Evolutionary conservation across 2,888 invertebrate genomes (phyloP), one percentile per base, ranked within the genome.

Genomic region (Pammene aurita): DNA sequence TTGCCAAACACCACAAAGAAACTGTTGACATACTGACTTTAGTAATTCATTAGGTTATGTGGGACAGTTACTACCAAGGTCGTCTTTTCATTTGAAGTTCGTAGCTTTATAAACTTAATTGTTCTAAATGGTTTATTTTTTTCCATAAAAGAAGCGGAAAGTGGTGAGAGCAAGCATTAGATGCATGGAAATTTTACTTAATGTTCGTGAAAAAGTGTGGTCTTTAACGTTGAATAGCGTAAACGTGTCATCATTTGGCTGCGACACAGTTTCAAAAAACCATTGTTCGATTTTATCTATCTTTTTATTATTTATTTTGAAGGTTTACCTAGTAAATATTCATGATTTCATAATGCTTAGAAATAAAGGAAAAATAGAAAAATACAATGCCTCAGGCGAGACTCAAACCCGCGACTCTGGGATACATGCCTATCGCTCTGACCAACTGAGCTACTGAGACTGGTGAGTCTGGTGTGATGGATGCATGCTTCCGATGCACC

Each of bases 11-110:
- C 46, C 64, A 73, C 72, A 73, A 74, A 72, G 71, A 62, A 61
- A 50, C 13, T 38, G 71, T 71, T 62, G 69, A 63, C 56, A 72
- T 41, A 58, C 56, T 72, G 72, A 65, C 69, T 73, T 72, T 67
- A 68, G 71, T 57, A 70, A 71, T 71, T 71, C 70, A 72, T 72
- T 72, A 71, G 57, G 52, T 57, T 66, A 74, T 71, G 72, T 72
- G 63, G 72, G 70, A 46, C 72, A 60, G 50, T 57, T 44, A 9
- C 44, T 44, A 55, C 69, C 72, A 74, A 76, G 73, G 73, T 70
- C 74, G 71, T 58, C 60, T 64, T 72, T 62, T 72, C 26, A 60
- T 70, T 26, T 48, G 7, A n/a, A 14, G 46, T 41, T 16, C 44
- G 9, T 13, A 1, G n/a, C n/a, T 18, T n/a, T 42, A 54, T 54